Evolutionary conservation across 2,797 vertebrate species (phyloP).

Genomic region (Trematomus bernacchii): DNA sequence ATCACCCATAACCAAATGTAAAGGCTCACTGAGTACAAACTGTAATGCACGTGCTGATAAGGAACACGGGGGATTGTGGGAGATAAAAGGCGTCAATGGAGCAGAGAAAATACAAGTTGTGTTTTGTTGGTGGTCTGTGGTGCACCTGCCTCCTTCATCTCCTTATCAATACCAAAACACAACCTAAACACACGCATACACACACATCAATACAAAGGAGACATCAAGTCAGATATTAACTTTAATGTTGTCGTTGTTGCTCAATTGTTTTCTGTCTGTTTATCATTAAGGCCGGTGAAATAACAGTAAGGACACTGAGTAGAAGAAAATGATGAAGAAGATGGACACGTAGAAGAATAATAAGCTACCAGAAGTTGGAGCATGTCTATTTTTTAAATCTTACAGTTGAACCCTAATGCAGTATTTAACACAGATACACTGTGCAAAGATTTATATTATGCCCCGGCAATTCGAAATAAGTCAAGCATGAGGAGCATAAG

Average conservation of each 20-base stretch:
- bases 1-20: constrained; percentile 49
- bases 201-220: neutral
- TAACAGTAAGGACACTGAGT: neutral
- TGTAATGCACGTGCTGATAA: constrained; percentile 36
- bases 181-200: neutral
- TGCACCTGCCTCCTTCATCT: constrained; percentile 17
- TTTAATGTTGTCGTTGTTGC: neutral
- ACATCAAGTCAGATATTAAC: neutral
- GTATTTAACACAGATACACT: neutral
- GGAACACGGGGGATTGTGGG: constrained; percentile 19
- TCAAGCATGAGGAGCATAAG: constrained; percentile 28
- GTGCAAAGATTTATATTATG: constrained; percentile 20
- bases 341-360: neutral
- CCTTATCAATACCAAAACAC: neutral
- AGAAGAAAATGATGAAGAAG: neutral
- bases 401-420: neutral
- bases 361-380: neutral
- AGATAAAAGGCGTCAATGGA: constrained; percentile 39
- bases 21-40: constrained; percentile 34
- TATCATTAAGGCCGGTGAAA: neutral
- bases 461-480: neutral
- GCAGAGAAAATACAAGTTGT: constrained; percentile 35
- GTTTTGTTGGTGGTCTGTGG: constrained; percentile 30
- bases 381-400: neutral
- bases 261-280: neutral